Conservation (phyloP, 2,888 invertebrate species). For the Psylliodes chrysocephalus region DNA sequence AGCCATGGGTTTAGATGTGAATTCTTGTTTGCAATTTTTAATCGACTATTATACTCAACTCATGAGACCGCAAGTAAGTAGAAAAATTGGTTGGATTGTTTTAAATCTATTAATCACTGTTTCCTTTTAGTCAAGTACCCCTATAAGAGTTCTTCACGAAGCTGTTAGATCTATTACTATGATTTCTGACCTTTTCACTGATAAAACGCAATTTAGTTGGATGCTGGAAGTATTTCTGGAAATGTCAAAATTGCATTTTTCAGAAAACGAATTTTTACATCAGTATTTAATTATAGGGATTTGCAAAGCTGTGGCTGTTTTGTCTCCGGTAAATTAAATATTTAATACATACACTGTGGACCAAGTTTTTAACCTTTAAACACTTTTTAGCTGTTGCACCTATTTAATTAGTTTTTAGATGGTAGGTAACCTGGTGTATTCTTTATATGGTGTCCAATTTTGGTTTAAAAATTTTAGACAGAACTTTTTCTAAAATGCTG, state of each 20-base stretch:
- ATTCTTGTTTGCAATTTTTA: conserved; percentile 92
- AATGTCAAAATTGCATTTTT: conserved; percentile 72
- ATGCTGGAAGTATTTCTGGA: conserved; percentile 78
- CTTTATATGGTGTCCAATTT: too few species aligned
- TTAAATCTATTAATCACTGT: conserved; percentile 5
- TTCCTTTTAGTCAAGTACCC: conserved; percentile 60
- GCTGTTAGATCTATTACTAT: conserved; percentile 74
- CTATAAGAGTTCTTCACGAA: conserved; percentile 67
- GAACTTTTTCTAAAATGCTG: too few species aligned
- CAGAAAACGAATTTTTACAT: conserved; percentile 81
- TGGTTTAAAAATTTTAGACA: too few species aligned
- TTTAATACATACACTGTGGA: too few species aligned
- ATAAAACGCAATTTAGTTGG: conserved; percentile 81
- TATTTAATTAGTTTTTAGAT: too few species aligned
- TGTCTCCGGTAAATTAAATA: conserved; percentile 69
- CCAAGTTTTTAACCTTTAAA: too few species aligned
- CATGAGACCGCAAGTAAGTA: conserved; percentile 68
- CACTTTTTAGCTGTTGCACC: too few species aligned
- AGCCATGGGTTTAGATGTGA: conserved; percentile 81
- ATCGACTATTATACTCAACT: conserved; percentile 90
- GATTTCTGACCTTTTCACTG: conserved; percentile 81
- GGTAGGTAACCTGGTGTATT: too few species aligned
- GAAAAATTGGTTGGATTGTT: background rate
- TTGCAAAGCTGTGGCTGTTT: conserved; percentile 75
- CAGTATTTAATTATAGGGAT: conserved; percentile 76